phyloP scores from a whole-genome alignment of 2,888 invertebrate species.

The Gari tellinella region DNA sequence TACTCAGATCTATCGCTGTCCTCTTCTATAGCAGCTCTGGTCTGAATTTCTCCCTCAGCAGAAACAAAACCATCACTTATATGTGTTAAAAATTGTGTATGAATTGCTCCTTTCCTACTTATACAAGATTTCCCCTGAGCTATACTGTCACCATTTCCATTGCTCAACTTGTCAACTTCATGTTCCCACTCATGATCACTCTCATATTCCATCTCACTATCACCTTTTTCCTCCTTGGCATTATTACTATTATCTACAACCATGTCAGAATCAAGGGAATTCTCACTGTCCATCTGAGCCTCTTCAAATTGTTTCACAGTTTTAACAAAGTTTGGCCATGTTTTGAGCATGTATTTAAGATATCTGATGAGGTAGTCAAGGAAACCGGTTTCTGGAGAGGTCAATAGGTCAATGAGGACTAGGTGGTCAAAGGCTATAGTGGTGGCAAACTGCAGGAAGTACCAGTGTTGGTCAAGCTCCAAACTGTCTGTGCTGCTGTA shows the following conservation, averaged over 20 bases:
- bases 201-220: neutral
- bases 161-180: neutral
- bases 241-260: conserved; percentile 4
- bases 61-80: no score
- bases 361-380: conserved; percentile 69
- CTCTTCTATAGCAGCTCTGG: no score
- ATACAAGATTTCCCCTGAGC: no score
- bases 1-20: no score
- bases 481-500: no score
- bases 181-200: neutral
- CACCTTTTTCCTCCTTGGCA: neutral
- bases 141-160: no score
- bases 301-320: conserved; percentile 7
- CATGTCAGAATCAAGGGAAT: neutral
- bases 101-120: no score
- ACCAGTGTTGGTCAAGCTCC: conserved; percentile 36
- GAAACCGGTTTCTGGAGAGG: conserved; percentile 80
- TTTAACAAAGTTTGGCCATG: conserved; percentile 66
- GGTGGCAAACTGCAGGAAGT: conserved; percentile 64
- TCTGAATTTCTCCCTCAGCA: no score
- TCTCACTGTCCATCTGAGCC: neutral
- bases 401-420: conserved; percentile 73
- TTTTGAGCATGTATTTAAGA: conserved; percentile 60
- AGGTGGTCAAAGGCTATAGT: conserved; percentile 67
- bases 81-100: no score